phyloP scores from a whole-genome alignment of 2,888 invertebrate genomes.

The Pinctada fucata region DNA sequence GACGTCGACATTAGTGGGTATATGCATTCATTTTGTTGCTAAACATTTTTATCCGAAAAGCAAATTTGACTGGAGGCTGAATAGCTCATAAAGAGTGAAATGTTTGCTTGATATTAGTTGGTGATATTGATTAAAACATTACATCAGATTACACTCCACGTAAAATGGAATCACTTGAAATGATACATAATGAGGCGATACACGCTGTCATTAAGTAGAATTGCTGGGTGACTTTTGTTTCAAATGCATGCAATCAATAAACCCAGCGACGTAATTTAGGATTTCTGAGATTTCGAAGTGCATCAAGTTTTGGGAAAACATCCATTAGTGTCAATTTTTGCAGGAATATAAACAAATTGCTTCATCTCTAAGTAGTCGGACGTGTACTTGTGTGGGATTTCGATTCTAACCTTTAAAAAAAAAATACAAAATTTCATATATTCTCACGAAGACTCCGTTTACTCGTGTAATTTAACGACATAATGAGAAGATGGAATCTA shows the following conservation, averaged over 20 bases:
- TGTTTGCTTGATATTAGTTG: not conserved
- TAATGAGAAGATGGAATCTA: too few species aligned
- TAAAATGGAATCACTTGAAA: not conserved
- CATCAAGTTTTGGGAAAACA: not conserved
- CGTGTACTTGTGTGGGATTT: too few species aligned
- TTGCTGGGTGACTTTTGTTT: not conserved
- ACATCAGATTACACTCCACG: not conserved
- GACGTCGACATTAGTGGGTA: too few species aligned
- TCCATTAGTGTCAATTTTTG: not conserved
- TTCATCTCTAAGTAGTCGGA: too few species aligned
- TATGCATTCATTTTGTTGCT: too few species aligned
- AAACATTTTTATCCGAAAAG: not conserved
- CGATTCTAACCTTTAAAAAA: too few species aligned
- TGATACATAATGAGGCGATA: not conserved
- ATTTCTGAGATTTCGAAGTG: too few species aligned
- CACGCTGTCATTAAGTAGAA: not conserved
- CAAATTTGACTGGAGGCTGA: not conserved
- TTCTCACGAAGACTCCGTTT: too few species aligned
- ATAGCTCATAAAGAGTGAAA: not conserved
- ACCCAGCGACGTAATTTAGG: too few species aligned
- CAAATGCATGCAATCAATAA: not conserved
- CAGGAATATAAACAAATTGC: too few species aligned
- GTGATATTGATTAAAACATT: constrained; percentile 1
- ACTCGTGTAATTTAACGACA: too few species aligned
- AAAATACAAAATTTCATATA: too few species aligned